phyloP scores from a whole-genome alignment of 2,113 vertebrate species.

The Nyctereutes procyonoides region DNA sequence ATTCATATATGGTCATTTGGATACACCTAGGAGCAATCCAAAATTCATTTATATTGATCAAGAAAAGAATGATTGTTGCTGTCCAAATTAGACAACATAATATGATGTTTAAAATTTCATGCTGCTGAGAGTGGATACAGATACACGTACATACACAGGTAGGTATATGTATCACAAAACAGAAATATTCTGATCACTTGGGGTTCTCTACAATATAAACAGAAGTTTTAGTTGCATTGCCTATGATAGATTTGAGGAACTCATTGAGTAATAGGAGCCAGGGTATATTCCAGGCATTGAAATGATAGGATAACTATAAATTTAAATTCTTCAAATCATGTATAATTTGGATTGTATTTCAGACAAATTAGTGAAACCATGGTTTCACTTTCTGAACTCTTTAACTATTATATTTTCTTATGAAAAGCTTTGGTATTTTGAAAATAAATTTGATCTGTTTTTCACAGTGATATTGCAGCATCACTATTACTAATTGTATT shows the following conservation, averaged over 20 bases:
- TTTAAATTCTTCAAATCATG: background rate
- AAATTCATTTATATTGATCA: slow-evolving; percentile 12
- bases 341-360: background rate
- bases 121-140: background rate
- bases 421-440: background rate
- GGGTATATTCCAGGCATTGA: background rate
- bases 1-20: background rate
- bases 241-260: background rate
- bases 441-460: background rate
- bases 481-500: background rate
- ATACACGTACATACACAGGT: background rate
- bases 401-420: background rate
- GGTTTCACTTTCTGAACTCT: background rate
- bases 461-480: background rate
- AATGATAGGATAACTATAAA: background rate
- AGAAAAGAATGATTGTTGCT: background rate
- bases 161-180: background rate
- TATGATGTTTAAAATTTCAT: background rate
- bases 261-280: background rate
- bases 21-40: background rate
- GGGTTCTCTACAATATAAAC: background rate
- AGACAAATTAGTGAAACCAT: background rate
- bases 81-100: background rate
- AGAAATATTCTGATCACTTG: background rate
- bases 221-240: background rate